These are phyloP conservation scores for Tragelaphus oryx DNA, from an alignment of 2,797 vertebrate genomes.

Conservation along the genomic window DNA sequence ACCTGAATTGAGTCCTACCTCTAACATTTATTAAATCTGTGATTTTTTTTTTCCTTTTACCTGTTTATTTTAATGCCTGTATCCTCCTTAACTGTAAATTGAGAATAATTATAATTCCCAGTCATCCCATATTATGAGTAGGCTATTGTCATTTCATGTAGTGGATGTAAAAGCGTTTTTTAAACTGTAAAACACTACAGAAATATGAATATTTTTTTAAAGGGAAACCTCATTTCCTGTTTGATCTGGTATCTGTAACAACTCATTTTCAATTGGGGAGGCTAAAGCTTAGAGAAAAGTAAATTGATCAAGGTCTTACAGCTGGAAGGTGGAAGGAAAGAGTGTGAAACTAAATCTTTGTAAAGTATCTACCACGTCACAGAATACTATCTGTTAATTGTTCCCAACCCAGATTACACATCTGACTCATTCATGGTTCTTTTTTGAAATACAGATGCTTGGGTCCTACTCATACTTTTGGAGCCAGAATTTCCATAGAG, in stretches of 20 bases:
- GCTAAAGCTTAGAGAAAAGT: conserved; percentile 9
- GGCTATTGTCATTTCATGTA: not conserved
- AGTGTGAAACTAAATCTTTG: not conserved
- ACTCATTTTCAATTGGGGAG: not conserved
- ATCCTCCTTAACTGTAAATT: conserved; percentile 28
- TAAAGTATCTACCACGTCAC: not conserved
- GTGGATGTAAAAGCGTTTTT: conserved; percentile 7
- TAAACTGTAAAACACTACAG: not conserved
- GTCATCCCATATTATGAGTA: not conserved
- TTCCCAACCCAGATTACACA: not conserved
- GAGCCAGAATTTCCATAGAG: conserved; percentile 12
- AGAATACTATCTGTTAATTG: not conserved
- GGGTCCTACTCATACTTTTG: not conserved
- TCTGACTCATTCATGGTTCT: not conserved
- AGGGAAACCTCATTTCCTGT: conserved; percentile 7
- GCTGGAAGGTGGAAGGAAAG: not conserved
- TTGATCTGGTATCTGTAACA: not conserved
- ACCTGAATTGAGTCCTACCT: not conserved
- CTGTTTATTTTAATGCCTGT: not conserved
- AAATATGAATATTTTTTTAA: not conserved
- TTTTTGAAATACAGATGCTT: not conserved
- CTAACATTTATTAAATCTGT: conserved; percentile 2
- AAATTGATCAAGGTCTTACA: conserved; percentile 19
- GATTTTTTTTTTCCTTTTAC: not conserved
- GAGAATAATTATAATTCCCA: conserved; percentile 9